Evolutionary conservation across 2,797 vertebrate genomes (phyloP).

Genomic region (Chelidonichthys spinosus): DNA sequence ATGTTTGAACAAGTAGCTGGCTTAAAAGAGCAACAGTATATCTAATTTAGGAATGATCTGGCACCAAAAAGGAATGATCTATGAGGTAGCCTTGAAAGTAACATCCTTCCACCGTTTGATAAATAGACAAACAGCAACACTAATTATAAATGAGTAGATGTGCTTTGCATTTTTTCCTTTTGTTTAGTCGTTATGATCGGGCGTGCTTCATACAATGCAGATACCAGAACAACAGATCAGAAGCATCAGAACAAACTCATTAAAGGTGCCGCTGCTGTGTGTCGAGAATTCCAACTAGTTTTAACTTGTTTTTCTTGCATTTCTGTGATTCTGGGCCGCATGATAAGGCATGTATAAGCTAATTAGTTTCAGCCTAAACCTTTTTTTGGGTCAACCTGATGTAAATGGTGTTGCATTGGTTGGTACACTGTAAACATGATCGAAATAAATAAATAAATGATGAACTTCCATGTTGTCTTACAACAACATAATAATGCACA

Average conservation of each 20-base stretch:
- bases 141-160: slow-evolving; percentile 37
- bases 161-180: slow-evolving; percentile 16
- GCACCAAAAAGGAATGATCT: slow-evolving; percentile 62
- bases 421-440: too few relatives aligned
- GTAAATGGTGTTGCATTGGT: too few relatives aligned
- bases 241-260: background rate
- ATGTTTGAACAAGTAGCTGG: slow-evolving; percentile 68
- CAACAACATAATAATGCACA: too few relatives aligned
- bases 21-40: slow-evolving; percentile 67
- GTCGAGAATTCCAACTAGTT: background rate
- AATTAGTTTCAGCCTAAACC: too few relatives aligned
- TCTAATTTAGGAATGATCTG: slow-evolving; percentile 71
- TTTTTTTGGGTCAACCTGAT: too few relatives aligned
- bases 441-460: too few relatives aligned
- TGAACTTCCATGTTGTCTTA: too few relatives aligned
- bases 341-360: too few relatives aligned
- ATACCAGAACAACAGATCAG: background rate
- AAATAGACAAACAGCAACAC: slow-evolving; percentile 23
- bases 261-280: background rate
- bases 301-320: background rate
- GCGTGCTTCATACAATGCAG: background rate
- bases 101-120: slow-evolving; percentile 45
- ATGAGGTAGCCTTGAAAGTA: slow-evolving; percentile 52
- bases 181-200: slow-evolving; percentile 1
- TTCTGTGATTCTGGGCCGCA: background rate